Percentiles rank a stretch among this genome's conserved stretches.
Evolutionary conservation across 2,113 vertebrate genomes (phyloP).

Genomic region (Chaenocephalus aceratus): DNA sequence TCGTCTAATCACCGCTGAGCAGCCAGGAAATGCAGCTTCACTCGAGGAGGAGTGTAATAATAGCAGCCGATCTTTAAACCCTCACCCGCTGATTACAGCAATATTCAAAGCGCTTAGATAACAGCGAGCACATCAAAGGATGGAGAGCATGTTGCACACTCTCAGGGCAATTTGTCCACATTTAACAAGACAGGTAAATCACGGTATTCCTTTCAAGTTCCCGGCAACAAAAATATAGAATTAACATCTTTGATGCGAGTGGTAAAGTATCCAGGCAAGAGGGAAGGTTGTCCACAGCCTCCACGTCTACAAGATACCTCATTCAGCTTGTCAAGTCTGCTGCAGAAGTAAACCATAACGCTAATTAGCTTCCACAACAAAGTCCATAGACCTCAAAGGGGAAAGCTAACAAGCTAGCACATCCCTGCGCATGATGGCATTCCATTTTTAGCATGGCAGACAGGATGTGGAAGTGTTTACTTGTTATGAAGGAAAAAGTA

Average conservation of each 20-base stretch:
- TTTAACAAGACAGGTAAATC: slow-evolving; percentile 56
- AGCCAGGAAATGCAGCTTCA: neutral
- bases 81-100: slow-evolving; percentile 38
- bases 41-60: slow-evolving; percentile 20
- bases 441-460: neutral
- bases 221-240: slow-evolving; percentile 10
- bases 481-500: neutral
- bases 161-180: slow-evolving; percentile 52
- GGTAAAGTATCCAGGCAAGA: slow-evolving; percentile 21
- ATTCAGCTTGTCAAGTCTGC: slow-evolving; percentile 17
- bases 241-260: slow-evolving; percentile 42
- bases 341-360: neutral
- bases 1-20: neutral
- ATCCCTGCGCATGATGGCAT: neutral
- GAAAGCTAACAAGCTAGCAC: slow-evolving; percentile 41
- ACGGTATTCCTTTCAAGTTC: slow-evolving; percentile 41
- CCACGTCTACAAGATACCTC: neutral
- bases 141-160: neutral
- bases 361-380: slow-evolving; percentile 60
- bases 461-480: neutral
- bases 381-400: slow-evolving; percentile 32
- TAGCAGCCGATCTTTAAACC: slow-evolving; percentile 36
- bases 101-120: slow-evolving; percentile 25
- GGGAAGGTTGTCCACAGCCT: slow-evolving; percentile 6
- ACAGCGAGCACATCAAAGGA: slow-evolving; percentile 48